Conservation (phyloP, 2,113 vertebrate species). For the Sturnus vulgaris region DNA sequence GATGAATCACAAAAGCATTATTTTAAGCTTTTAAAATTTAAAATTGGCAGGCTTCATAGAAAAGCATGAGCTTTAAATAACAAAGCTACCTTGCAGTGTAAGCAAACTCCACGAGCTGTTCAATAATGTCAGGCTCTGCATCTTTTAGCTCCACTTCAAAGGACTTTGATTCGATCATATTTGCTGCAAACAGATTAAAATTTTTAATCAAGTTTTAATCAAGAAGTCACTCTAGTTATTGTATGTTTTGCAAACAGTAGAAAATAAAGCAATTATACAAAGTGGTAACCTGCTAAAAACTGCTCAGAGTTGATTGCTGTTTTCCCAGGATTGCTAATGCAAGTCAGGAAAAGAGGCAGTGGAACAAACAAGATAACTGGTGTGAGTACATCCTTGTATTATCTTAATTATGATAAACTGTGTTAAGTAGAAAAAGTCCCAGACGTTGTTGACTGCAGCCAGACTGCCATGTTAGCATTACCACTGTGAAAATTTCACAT, state of each 20-base stretch:
- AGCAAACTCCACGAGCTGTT: conserved; percentile 93
- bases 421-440: neutral
- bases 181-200: conserved; percentile 75
- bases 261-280: neutral
- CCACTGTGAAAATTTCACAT: neutral
- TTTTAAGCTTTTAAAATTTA: neutral
- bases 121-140: conserved; percentile 95
- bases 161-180: conserved; percentile 95
- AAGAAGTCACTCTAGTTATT: neutral
- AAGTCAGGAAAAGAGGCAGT: neutral
- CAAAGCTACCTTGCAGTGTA: conserved; percentile 89
- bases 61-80: neutral
- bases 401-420: neutral
- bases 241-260: neutral
- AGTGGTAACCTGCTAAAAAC: neutral
- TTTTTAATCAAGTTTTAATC: neutral
- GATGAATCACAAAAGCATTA: neutral
- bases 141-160: conserved; percentile 95
- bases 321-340: neutral
- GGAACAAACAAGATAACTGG: neutral
- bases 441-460: neutral
- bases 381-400: too few relatives aligned
- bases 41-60: neutral
- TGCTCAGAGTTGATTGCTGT: neutral
- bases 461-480: neutral